Base-by-base conservation (phyloP, 2,113 vertebrate species). In the Aspidoscelis tigris region DNA sequence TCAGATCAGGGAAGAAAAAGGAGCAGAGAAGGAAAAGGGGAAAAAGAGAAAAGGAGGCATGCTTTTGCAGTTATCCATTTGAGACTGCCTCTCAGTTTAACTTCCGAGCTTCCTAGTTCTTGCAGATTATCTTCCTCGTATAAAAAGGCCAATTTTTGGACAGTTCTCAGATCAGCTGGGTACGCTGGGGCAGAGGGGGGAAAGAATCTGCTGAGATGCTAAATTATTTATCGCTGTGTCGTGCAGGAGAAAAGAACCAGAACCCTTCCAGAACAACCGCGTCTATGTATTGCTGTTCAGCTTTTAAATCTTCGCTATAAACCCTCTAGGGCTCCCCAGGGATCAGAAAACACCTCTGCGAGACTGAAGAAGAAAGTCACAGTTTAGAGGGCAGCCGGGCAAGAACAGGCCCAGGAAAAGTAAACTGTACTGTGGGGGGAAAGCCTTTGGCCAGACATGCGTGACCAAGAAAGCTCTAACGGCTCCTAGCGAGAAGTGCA, bases 261-360 rank as follows among this genome's bases (percentile, higher is more conserved):
- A 92, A 89, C 90, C 89, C 87, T 91, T 82, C 0, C 85, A 84
- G 83, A 88, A 86, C 1, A 83, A 12, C 87, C 88, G 86, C 92
- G 90, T 90, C 87, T 24, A 58, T 4, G 26, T 14, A 20, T 33
- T 6, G 7, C 43, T 66, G 90, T 86, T 90, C 88, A 7, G 41
- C 90, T 90, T 81, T 92, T 87, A 93, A 90, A 92, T 88, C 87
- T 89, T 93, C 89, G 90, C 92, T 90, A 94, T 90, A 94, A 33
- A 88, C 88, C 92, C 89, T 74, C 92, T 85, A 61, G 86, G 89
- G 90, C 86, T 90, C 92, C 90, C 90, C 44, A 89, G 90, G 92
- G 88, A 24, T 82, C 43, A 86, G 88, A 71, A 90, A 88, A 88
- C 72, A 86, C 89, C 89, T 91, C 89, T 89, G 55, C 78, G 86